phyloP scores from a whole-genome alignment of 1,140 invertebrate genomes.

The Formica exsecta region DNA sequence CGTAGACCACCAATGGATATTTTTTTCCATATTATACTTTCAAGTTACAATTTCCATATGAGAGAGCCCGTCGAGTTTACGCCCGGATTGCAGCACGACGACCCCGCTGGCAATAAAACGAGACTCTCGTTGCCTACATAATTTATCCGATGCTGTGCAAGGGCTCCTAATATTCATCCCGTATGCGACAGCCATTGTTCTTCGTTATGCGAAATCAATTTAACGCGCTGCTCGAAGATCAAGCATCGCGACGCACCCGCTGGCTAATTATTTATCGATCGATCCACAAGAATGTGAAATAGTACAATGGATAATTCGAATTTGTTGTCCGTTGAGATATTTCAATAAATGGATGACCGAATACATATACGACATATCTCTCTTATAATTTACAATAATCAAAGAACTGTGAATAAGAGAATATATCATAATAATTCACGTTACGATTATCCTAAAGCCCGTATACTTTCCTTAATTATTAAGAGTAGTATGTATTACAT shows the following conservation, averaged over 20 bases:
- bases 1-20: conserved; percentile 34
- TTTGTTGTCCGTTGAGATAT: neutral
- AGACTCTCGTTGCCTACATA: conserved; percentile 61
- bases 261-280: conserved; percentile 52
- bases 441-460: neutral
- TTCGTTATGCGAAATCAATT: conserved; percentile 59
- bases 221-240: conserved; percentile 30
- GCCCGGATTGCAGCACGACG: conserved; percentile 48
- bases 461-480: neutral
- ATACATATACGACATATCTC: neutral
- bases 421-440: neutral
- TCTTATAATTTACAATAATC: neutral
- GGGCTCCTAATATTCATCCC: conserved; percentile 55
- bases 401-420: neutral
- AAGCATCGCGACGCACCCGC: conserved; percentile 1
- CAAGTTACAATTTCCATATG: conserved; percentile 60
- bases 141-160: conserved; percentile 58
- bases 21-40: conserved; percentile 62
- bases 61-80: conserved; percentile 57
- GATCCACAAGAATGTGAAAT: neutral
- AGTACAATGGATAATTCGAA: neutral
- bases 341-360: conserved; percentile 8
- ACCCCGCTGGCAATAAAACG: conserved; percentile 55
- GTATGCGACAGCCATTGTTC: conserved; percentile 53
- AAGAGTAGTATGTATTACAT: neutral